Evolutionary conservation across 2,113 vertebrate species (phyloP), one percentile per base, ranked within the genome.

Genomic region (Tympanuchus pallidicinctus): DNA sequence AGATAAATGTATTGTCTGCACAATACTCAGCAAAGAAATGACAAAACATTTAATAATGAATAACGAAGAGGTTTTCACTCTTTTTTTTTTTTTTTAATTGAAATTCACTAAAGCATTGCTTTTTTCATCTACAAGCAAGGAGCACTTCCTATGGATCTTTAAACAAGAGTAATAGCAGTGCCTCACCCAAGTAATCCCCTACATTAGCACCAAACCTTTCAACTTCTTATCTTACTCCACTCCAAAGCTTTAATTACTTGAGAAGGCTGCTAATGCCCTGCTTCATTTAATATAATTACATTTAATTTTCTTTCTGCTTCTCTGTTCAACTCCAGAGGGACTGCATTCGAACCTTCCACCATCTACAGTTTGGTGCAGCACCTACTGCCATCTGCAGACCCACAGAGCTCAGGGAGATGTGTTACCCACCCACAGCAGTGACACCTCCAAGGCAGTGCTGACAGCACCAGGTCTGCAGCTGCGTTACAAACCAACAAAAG

Each of bases 241-340:
- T 64, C 65, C 65, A 88, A 82, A 91, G 67, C 75, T 91, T 90
- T 92, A 90, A 86, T 82, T 87, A 78, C 90, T 73, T 91, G 86
- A 65, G 89, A 93, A 89, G 52, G 67, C 74, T 93, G 61, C 57
- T 77, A 92, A 86, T 40, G 42, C 86, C 90, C 80, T 47, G 34
- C 59, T 34, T 89, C 43, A 43, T 66, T 30, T 72, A 75, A 78
- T 45, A 48, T n/a, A 79, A 78, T 82, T 88, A 75, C 82, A 86
- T 88, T 88, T 87, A 50, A 81, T 91, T 88, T 86, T 69, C 47
- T 61, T 69, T 82, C 56, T 65, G 3, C 47, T 65, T 70, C 36
- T 61, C 48, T 40, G 54, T 61, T n/a, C 45, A 38, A 78, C 69
- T 88, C 67, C 66, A 59, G 71, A 90, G 52, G 81, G 66, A 73